These are phyloP conservation scores for Parus major DNA, from an alignment of 2,113 vertebrate genomes.

Conservation along the genomic window DNA sequence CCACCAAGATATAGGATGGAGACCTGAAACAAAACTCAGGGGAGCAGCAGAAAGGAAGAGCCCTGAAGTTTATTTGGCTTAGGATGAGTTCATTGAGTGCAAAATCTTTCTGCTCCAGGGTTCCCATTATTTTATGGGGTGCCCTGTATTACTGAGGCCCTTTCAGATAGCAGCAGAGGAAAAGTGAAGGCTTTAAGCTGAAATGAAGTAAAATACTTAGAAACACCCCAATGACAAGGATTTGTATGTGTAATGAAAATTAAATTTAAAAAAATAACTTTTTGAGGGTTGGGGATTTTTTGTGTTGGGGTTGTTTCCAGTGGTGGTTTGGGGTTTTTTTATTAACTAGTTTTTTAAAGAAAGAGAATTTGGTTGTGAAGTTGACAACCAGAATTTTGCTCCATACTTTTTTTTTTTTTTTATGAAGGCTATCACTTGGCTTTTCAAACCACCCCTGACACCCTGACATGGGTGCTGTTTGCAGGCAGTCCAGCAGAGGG, in stretches of 20 bases:
- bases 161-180: background rate
- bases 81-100: background rate
- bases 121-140: background rate
- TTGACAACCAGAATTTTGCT: background rate
- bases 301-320: background rate
- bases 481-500: background rate
- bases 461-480: fast-evolving
- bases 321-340: background rate
- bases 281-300: fast-evolving
- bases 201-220: background rate
- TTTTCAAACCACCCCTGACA: background rate
- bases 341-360: background rate
- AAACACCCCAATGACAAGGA: background rate
- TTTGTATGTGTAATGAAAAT: background rate
- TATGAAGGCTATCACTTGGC: background rate
- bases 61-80: background rate
- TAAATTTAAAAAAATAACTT: fast-evolving
- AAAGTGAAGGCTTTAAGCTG: background rate
- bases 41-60: background rate
- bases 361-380: background rate
- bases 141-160: background rate
- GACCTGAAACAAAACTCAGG: background rate
- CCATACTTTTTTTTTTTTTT: background rate
- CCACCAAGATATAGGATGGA: background rate
- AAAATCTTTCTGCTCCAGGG: background rate